phyloP scores from a whole-genome alignment of 2,797 vertebrate species.

The Chromobotia macracanthus region DNA sequence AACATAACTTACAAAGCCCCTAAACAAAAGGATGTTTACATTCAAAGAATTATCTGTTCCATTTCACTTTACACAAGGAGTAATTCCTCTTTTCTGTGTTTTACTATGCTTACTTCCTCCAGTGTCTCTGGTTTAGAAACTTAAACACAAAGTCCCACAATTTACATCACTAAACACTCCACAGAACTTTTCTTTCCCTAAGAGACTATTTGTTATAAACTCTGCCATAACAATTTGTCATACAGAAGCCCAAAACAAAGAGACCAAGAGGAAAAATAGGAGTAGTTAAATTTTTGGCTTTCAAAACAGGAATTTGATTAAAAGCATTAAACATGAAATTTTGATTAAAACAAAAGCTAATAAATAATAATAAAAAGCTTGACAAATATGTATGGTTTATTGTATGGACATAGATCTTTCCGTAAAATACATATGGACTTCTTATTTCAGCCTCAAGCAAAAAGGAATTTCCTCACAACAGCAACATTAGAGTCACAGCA shows the following conservation, averaged over 20 bases:
- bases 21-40: too few relatives aligned
- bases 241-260: not conserved
- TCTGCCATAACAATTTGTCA: not conserved
- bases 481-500: not conserved
- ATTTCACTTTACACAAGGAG: too few relatives aligned
- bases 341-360: not conserved
- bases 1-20: too few relatives aligned
- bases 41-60: too few relatives aligned
- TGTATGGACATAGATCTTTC: not conserved
- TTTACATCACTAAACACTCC: too few relatives aligned
- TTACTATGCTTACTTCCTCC: too few relatives aligned
- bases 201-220: too few relatives aligned
- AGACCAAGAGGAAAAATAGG: not conserved
- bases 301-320: not conserved
- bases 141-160: too few relatives aligned
- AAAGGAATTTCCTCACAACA: conserved; percentile 8
- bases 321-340: not conserved
- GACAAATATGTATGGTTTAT: not conserved
- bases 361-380: not conserved
- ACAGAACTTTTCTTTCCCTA: too few relatives aligned
- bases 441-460: not conserved
- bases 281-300: too few relatives aligned
- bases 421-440: not conserved
- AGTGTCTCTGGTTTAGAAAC: too few relatives aligned
- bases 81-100: too few relatives aligned